These are phyloP conservation scores for Staurois parvus DNA, from an alignment of 2,797 vertebrate species.

Conservation along the genomic window DNA sequence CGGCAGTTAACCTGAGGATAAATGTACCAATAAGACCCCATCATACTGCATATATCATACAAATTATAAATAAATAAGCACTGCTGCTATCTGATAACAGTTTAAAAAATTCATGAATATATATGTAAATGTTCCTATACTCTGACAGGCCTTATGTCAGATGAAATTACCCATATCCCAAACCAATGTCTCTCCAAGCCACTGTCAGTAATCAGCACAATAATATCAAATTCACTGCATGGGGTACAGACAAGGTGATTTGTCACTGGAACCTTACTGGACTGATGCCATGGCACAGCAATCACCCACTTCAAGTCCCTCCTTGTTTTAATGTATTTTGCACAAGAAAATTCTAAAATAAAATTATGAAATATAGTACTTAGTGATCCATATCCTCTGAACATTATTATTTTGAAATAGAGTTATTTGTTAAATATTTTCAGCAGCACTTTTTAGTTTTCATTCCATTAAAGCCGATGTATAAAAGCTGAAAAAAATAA, in stretches of 20 bases:
- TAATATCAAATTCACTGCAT: not conserved
- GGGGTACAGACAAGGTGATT: not conserved
- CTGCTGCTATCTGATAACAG: not conserved
- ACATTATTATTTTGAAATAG: not conserved
- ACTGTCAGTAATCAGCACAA: not conserved
- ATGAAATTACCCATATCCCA: conserved; percentile 2
- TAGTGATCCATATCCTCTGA: not conserved
- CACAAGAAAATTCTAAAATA: not conserved
- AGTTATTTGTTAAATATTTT: not conserved
- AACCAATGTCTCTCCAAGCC: not conserved
- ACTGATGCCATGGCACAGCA: not conserved
- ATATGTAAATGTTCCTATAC: not conserved
- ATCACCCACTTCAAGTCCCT: not conserved
- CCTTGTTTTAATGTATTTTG: not conserved
- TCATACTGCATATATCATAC: not conserved
- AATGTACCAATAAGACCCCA: conserved; percentile 23
- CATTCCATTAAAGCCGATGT: too few species aligned
- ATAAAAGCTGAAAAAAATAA: too few species aligned
- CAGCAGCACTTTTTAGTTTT: too few species aligned
- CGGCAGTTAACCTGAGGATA: conserved; percentile 16
- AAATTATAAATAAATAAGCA: conserved; percentile 10
- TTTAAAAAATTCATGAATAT: conserved; percentile 6
- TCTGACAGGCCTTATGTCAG: not conserved
- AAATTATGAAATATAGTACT: not conserved
- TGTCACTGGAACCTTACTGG: not conserved